phyloP scores from a whole-genome alignment of 2,888 invertebrate genomes.

The Harpalus rufipes region DNA sequence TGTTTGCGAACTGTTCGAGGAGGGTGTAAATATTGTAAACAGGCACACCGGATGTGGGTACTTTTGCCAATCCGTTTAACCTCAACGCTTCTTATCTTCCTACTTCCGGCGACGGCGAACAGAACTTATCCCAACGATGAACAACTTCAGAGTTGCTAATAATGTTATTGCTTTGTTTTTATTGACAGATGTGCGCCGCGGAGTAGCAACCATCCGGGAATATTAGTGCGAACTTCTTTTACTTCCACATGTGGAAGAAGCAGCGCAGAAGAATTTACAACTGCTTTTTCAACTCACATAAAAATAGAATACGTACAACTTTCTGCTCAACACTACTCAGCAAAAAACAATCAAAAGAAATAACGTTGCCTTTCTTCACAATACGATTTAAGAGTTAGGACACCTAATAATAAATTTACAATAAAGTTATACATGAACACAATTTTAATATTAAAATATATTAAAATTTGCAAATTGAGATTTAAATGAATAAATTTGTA shows the following conservation, averaged over 20 bases:
- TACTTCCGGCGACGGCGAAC: slow-evolving; percentile 12
- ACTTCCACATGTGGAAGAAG: slow-evolving; percentile 11
- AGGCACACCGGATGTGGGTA: slow-evolving; percentile 51
- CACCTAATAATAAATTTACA: too few relatives aligned
- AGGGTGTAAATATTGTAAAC: slow-evolving; percentile 51
- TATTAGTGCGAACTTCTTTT: slow-evolving; percentile 39
- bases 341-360: not conserved
- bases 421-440: too few relatives aligned
- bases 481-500: too few relatives aligned
- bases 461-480: too few relatives aligned
- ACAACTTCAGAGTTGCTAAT: slow-evolving; percentile 49
- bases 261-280: slow-evolving; percentile 23
- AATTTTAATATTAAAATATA: too few relatives aligned
- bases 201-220: slow-evolving; percentile 28
- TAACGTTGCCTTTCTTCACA: not conserved
- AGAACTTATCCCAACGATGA: slow-evolving; percentile 34
- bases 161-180: slow-evolving; percentile 54
- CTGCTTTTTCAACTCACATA: slow-evolving; percentile 16
- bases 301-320: slow-evolving; percentile 2
- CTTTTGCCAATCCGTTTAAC: slow-evolving; percentile 55
- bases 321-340: not conserved
- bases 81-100: slow-evolving; percentile 34
- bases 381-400: not conserved
- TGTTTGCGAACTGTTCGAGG: not conserved
- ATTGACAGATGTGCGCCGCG: slow-evolving; percentile 26